Evolutionary conservation across 2,888 invertebrate species (phyloP).

Genomic region (Smittia aterrima): DNA sequence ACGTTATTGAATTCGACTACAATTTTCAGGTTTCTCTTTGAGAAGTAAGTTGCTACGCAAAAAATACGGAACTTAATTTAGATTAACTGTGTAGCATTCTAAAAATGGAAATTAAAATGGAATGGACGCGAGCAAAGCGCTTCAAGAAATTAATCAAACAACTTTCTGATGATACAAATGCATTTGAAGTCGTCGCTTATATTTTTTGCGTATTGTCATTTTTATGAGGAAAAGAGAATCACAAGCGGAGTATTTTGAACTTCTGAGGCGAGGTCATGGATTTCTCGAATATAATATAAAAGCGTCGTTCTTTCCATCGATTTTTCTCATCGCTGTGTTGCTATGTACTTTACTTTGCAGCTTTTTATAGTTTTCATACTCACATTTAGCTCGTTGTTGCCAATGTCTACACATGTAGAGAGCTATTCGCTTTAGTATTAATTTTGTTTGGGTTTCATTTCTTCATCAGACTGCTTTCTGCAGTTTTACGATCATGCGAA

Average conservation of each 20-base stretch:
- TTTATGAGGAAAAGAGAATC: conserved; percentile 2
- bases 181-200: neutral
- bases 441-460: conserved; percentile 26
- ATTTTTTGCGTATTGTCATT: conserved; percentile 17
- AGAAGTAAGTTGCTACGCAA: neutral
- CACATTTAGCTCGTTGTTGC: neutral
- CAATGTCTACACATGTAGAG: neutral
- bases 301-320: conserved; percentile 8
- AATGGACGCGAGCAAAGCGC: neutral
- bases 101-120: conserved; percentile 14
- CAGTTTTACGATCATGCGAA: neutral
- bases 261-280: conserved; percentile 39
- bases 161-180: neutral
- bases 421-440: neutral
- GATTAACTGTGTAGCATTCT: neutral
- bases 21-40: neutral
- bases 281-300: conserved; percentile 3
- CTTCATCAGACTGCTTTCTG: neutral
- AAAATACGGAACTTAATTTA: conserved; percentile 24
- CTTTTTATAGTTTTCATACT: conserved; percentile 15
- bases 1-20: neutral
- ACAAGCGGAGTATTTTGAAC: conserved; percentile 31
- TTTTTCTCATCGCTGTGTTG: conserved; percentile 15
- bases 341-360: conserved; percentile 14
- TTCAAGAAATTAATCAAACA: neutral